phyloP scores from a whole-genome alignment of 2,888 invertebrate species.

The Altica lythri region DNA sequence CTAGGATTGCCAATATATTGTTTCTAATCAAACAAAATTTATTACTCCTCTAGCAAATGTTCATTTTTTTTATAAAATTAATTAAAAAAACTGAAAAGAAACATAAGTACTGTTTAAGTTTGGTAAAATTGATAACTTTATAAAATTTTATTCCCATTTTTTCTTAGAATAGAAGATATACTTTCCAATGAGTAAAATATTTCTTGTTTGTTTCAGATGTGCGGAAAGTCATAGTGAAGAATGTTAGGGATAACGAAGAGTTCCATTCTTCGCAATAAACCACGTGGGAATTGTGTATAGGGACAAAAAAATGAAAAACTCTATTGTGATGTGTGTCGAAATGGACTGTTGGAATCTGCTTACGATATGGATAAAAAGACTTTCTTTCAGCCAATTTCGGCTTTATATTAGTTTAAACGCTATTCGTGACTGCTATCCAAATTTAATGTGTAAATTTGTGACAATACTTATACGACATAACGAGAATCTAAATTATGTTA shows the following conservation, averaged over 20 bases:
- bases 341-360: slow-evolving; percentile 18
- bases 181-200: not conserved
- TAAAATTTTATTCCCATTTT: not conserved
- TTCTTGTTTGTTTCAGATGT: slow-evolving; percentile 27
- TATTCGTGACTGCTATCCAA: slow-evolving; percentile 44
- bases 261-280: not conserved
- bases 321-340: slow-evolving; percentile 18
- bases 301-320: slow-evolving; percentile 21
- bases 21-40: no score
- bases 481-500: slow-evolving; percentile 35
- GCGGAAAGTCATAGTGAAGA: slow-evolving; percentile 14
- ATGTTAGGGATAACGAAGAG: not conserved
- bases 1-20: no score
- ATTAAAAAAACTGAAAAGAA: no score
- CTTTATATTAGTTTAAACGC: slow-evolving; percentile 35
- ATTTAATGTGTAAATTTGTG: slow-evolving; percentile 49
- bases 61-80: no score
- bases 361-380: slow-evolving; percentile 22
- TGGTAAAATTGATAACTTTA: no score
- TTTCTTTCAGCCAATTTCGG: slow-evolving; percentile 26
- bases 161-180: not conserved
- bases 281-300: slow-evolving; percentile 6
- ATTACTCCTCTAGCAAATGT: no score
- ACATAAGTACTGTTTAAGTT: no score
- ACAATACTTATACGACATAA: slow-evolving; percentile 48